Percentiles rank a stretch among this genome's conserved stretches.
These are phyloP conservation scores for Amiota minor DNA, from an alignment of 2,888 invertebrate genomes.

Conservation along the genomic window DNA sequence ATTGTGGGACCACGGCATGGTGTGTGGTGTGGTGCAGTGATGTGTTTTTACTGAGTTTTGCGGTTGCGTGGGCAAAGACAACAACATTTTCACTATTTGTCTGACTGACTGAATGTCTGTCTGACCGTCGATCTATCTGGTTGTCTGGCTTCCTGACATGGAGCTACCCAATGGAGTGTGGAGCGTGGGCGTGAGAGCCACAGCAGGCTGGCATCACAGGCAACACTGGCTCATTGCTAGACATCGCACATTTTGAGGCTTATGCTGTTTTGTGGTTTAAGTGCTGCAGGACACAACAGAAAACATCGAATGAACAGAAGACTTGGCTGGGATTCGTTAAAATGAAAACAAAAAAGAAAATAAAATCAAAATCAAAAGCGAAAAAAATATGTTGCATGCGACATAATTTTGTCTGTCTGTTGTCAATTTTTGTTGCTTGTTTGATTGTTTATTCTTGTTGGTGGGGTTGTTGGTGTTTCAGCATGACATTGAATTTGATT, in stretches of 20 bases:
- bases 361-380: not conserved
- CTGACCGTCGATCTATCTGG: conserved; percentile 31
- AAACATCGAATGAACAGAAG: too few species aligned
- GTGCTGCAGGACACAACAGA: conserved; percentile 10
- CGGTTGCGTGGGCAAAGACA: conserved; percentile 51
- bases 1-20: not conserved
- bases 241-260: not conserved
- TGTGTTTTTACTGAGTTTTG: conserved; percentile 43
- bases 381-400: not conserved
- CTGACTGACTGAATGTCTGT: not conserved
- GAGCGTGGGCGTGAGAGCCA: not conserved
- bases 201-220: not conserved
- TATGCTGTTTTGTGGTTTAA: conserved; percentile 26
- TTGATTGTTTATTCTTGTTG: not conserved
- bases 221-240: not conserved
- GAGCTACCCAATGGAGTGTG: not conserved
- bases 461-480: conserved; percentile 23
- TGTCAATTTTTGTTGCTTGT: conserved; percentile 8
- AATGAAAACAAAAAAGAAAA: too few species aligned
- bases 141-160: conserved; percentile 19
- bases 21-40: not conserved
- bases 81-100: conserved; percentile 22
- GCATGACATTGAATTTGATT: conserved; percentile 58
- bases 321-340: too few species aligned
- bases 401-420: conserved; percentile 20